Conservation (phyloP, 2,888 invertebrate species). For the Stenodera caucasica region DNA sequence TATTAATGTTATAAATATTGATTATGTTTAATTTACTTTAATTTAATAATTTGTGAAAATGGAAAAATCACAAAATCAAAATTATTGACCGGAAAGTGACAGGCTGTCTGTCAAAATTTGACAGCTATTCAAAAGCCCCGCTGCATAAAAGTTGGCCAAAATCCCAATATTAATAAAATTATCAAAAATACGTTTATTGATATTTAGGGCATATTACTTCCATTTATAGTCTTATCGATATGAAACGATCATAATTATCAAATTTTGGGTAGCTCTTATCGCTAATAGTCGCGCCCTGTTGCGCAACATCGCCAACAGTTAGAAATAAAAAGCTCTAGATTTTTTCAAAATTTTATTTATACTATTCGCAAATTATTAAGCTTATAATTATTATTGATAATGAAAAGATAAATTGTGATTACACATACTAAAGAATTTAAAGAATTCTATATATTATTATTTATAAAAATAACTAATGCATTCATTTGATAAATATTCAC, state of each 20-base stretch:
- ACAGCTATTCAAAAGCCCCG: not conserved
- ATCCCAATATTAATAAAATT: too few relatives aligned
- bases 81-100: not conserved
- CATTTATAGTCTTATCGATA: too few relatives aligned
- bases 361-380: not conserved
- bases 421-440: not conserved
- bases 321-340: not conserved
- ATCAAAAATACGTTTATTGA: too few relatives aligned
- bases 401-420: not conserved
- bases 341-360: slow-evolving; percentile 1
- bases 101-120: not conserved
- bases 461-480: slow-evolving; percentile 1
- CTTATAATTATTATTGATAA: not conserved
- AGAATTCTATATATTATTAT: not conserved
- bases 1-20: not conserved
- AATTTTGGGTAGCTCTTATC: too few relatives aligned
- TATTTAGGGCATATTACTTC: too few relatives aligned
- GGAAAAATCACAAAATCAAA: not conserved
- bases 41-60: not conserved
- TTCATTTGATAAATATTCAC: not conserved
- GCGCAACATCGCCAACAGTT: too few relatives aligned
- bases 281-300: too few relatives aligned
- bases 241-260: too few relatives aligned
- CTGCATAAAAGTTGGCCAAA: too few relatives aligned
- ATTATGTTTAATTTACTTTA: not conserved